Conservation (phyloP, 1,140 invertebrate species). For the Nautilus pompilius region DNA sequence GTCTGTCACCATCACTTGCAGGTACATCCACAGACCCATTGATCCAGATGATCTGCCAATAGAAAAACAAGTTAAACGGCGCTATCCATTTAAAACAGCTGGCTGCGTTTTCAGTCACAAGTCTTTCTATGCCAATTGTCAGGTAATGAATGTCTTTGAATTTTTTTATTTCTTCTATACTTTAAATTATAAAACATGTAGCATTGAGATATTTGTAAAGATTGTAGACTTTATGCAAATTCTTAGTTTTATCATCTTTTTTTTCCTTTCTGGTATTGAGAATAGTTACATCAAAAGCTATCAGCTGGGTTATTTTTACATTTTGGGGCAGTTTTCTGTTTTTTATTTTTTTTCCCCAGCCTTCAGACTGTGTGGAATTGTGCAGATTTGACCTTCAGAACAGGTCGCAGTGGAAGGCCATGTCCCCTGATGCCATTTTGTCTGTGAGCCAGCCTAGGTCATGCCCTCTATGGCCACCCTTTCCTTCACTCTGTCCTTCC, state of each 20-base stretch:
- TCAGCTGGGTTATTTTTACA: not conserved
- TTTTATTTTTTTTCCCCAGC: slow-evolving; percentile 21
- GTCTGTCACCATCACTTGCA: no score
- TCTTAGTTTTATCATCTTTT: no score
- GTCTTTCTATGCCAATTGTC: slow-evolving; percentile 54
- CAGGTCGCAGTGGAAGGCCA: slow-evolving; percentile 53
- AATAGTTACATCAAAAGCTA: no score
- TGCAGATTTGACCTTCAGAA: slow-evolving; percentile 52
- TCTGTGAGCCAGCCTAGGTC: slow-evolving; percentile 42
- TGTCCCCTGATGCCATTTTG: slow-evolving; percentile 53
- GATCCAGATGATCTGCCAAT: slow-evolving; percentile 49
- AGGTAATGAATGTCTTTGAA: slow-evolving; percentile 34
- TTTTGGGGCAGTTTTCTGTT: not conserved
- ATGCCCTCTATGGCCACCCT: slow-evolving; percentile 35
- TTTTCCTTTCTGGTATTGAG: not conserved
- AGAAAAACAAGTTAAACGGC: slow-evolving; percentile 36
- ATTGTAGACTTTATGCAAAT: no score
- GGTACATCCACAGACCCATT: slow-evolving; percentile 49
- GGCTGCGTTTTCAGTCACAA: slow-evolving; percentile 57
- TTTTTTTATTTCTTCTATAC: not conserved
- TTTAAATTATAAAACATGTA: no score
- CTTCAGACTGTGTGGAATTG: slow-evolving; percentile 43
- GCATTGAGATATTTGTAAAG: no score
- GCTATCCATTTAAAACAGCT: slow-evolving; percentile 53
- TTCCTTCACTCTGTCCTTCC: slow-evolving; percentile 44